Conservation (phyloP, 2,113 vertebrate species). For the Irena cyanogastra region DNA sequence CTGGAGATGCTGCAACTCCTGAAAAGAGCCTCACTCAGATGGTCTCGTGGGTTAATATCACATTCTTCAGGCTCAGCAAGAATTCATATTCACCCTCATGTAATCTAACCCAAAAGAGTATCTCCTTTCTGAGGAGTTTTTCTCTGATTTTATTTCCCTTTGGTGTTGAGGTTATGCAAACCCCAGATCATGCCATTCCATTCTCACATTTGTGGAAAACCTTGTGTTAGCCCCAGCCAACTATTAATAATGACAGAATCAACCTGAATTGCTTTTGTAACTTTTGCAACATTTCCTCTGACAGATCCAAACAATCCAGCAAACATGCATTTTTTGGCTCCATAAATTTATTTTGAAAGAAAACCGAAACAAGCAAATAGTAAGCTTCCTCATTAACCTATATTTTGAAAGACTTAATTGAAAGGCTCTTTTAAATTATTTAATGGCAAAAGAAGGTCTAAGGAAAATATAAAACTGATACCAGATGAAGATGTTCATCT, state of each 20-base stretch:
- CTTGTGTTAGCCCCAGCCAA: neutral
- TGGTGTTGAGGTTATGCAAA: neutral
- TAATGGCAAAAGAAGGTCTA: neutral
- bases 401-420: neutral
- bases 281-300: neutral
- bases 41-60: neutral
- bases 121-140: neutral
- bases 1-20: no score
- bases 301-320: neutral
- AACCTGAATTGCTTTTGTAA: neutral
- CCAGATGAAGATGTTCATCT: neutral
- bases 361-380: neutral
- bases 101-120: neutral
- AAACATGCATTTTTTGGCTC: neutral
- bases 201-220: neutral
- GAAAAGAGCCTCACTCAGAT: rapidly evolving
- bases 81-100: neutral
- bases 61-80: neutral
- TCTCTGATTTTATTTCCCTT: neutral
- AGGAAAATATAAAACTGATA: neutral
- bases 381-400: neutral
- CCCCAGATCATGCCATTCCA: neutral
- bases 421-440: neutral
- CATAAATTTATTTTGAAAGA: neutral
- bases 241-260: neutral